Evolutionary conservation across 2,888 invertebrate species (phyloP).

Genomic region (Limenitis camilla): DNA sequence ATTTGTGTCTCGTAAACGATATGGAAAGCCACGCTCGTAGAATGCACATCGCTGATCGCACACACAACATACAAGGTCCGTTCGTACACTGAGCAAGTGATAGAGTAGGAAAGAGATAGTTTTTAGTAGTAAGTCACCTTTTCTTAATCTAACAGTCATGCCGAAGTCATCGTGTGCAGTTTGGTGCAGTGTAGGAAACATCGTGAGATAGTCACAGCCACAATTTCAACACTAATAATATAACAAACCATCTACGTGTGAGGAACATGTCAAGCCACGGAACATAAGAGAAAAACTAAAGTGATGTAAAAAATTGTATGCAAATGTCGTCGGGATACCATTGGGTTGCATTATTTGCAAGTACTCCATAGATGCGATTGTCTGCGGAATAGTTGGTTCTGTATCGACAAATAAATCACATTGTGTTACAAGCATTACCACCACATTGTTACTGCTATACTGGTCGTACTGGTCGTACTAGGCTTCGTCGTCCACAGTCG

Average conservation of each 20-base stretch:
- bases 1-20: conserved; percentile 48
- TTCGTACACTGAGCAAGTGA: conserved; percentile 47
- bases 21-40: conserved; percentile 58
- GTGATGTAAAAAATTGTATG: conserved; percentile 46
- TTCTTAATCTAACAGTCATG: conserved; percentile 58
- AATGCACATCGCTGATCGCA: conserved; percentile 56
- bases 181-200: conserved; percentile 43
- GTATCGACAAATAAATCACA: conserved; percentile 70
- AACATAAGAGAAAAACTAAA: conserved; percentile 36
- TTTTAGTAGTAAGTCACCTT: conserved; percentile 85
- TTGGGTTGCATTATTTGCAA: conserved; percentile 71
- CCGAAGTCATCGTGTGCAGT: conserved; percentile 44
- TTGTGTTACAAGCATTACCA: conserved; percentile 60
- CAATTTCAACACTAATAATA: conserved; percentile 55
- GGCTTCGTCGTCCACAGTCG: conserved; percentile 24
- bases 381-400: conserved; percentile 71
- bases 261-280: conserved; percentile 36
- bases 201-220: conserved; percentile 66
- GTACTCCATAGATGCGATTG: conserved; percentile 71
- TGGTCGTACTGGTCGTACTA: background rate
- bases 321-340: conserved; percentile 64
- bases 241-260: conserved; percentile 44
- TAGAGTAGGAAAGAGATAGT: conserved; percentile 67
- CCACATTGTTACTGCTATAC: conserved; percentile 24
- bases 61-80: conserved; percentile 51